Conservation (phyloP, 1,140 invertebrate species). For the Choristoneura fumiferana region DNA sequence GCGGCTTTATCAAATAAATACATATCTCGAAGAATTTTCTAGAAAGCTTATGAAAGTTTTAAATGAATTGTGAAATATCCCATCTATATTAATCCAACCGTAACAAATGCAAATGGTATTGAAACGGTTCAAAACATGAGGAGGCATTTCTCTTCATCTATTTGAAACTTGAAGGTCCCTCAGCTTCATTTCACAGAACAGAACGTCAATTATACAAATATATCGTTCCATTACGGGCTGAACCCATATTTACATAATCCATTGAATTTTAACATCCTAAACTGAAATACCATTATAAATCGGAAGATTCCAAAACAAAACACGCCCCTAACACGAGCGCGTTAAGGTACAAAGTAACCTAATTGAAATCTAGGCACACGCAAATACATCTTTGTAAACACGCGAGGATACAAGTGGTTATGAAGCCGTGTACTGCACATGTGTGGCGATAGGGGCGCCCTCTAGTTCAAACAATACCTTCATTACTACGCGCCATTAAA, state of each 20-base stretch:
- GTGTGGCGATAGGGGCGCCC: conserved; percentile 49
- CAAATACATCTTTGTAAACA: conserved; percentile 31
- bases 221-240: conserved; percentile 15
- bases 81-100: too few relatives aligned
- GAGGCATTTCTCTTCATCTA: conserved; percentile 1
- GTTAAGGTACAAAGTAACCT: neutral
- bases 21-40: too few relatives aligned
- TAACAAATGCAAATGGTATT: too few relatives aligned
- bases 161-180: neutral
- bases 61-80: too few relatives aligned
- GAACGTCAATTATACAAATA: conserved; percentile 18
- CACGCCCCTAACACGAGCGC: neutral
- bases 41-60: too few relatives aligned
- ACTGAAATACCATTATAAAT: neutral
- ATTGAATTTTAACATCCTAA: conserved; percentile 19
- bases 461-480: conserved; percentile 52
- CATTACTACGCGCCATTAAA: conserved; percentile 46
- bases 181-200: conserved; percentile 14
- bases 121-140: too few relatives aligned
- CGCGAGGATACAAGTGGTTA: conserved; percentile 53
- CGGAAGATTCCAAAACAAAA: neutral
- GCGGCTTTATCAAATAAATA: too few relatives aligned
- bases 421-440: conserved; percentile 51
- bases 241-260: conserved; percentile 19
- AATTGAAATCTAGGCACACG: neutral